Base-by-base conservation (phyloP, 2,113 vertebrate species). In the Melanerpes formicivorus region DNA sequence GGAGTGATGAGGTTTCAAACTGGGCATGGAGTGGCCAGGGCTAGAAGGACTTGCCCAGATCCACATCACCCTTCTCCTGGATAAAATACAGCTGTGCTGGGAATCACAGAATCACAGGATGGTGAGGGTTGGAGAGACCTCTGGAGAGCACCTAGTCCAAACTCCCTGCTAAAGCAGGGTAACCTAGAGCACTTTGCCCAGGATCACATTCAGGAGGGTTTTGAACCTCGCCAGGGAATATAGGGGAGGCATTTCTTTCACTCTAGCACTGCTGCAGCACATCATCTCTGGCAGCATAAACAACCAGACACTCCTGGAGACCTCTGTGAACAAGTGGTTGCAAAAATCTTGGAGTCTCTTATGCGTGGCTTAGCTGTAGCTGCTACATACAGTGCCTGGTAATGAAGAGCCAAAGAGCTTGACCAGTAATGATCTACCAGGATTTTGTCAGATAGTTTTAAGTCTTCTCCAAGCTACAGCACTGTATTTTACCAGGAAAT, bases 11-110 rank as follows among this genome's bases (percentile, higher is more conserved):
- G 79, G 46, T 46, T 74, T 5, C 0, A 11, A 56, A 52, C 46
- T 12, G 60, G 46, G 60, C 80, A 71, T 0, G 0, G 4, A 23
- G 27, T 37, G 27, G 14, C 0, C 0, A 0, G 60, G 19, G 34
- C 13, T 18, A 44, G 32, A 50, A 76, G 26, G 3, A 19, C 10
- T 62, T 86, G 26, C 62, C 40, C 73, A 25, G 29, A 14, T n/a
- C n/a, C 15, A 46, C 25, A 21, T 70, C 72, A 12, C 16, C 16
- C 34, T 74, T 75, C 58, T 79, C 44, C 34, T 67, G 80, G 23
- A 34, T 5, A 32, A 27, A 87, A 27, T 71, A 64, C 1, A 1
- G 30, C 23, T 87, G 22, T 37, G 8, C 42, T 48, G 56, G 37
- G 27, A 44, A 65, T 21, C 37, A 14, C 9, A 29, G 40, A 42